Percentiles rank a stretch among this genome's conserved stretches.
These are phyloP conservation scores for Lordiphosa andalusiaca DNA, from an alignment of 2,888 invertebrate species.

Conservation along the genomic window DNA sequence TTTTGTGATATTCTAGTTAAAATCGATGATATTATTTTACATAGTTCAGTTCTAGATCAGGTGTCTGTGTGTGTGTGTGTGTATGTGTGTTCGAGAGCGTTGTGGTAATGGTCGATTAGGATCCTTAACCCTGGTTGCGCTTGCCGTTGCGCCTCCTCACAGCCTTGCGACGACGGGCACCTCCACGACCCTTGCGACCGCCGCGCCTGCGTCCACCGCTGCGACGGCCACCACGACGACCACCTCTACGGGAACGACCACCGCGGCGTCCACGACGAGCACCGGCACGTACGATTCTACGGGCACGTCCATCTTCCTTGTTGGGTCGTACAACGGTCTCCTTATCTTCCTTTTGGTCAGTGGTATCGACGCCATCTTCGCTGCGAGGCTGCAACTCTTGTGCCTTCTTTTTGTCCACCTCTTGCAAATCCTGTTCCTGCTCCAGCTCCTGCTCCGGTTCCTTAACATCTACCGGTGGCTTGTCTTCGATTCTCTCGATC, in stretches of 20 bases:
- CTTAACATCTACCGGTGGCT: slow-evolving; percentile 9
- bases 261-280: slow-evolving; percentile 39
- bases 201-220: slow-evolving; percentile 19
- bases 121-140: slow-evolving; percentile 40
- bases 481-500: slow-evolving; percentile 18
- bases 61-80: slow-evolving; percentile 3
- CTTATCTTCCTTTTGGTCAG: slow-evolving; percentile 8
- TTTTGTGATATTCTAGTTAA: slow-evolving; percentile 26
- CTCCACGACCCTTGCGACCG: slow-evolving; percentile 20
- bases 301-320: slow-evolving; percentile 56
- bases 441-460: slow-evolving; percentile 9
- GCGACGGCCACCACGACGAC: slow-evolving; percentile 27
- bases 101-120: no score
- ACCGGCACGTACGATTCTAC: slow-evolving; percentile 40
- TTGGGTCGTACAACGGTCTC: slow-evolving; percentile 28
- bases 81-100: no score
- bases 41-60: slow-evolving; percentile 20
- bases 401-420: slow-evolving; percentile 8
- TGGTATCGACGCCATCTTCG: slow-evolving; percentile 12
- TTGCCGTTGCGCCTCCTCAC: slow-evolving; percentile 43
- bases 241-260: slow-evolving; percentile 27
- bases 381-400: slow-evolving; percentile 14
- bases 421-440: slow-evolving; percentile 10
- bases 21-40: slow-evolving; percentile 14
- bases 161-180: slow-evolving; percentile 24